Evolutionary conservation across 2,797 vertebrate species (phyloP).

Genomic region (Hippopotamyrus pictus): DNA sequence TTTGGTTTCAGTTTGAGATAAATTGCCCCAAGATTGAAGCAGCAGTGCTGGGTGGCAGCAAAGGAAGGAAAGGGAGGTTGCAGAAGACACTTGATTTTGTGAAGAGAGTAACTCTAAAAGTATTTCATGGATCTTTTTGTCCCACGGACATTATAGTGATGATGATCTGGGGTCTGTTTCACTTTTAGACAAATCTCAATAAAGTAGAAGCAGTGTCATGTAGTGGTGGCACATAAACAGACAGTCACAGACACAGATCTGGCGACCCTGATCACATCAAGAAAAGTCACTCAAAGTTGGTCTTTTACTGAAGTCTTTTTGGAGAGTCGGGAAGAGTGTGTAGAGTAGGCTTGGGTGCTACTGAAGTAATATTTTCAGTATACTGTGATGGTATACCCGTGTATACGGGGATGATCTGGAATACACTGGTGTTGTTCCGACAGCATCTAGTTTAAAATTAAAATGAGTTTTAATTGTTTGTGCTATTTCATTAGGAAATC

Average conservation of each 20-base stretch:
- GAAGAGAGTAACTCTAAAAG: background rate
- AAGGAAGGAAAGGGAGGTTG: background rate
- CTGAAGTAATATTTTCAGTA: background rate
- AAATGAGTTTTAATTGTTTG: background rate
- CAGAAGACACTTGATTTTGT: background rate
- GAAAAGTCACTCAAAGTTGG: background rate
- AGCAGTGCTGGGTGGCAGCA: background rate
- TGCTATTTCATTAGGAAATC: background rate
- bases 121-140: background rate
- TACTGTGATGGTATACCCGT: background rate
- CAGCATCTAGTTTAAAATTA: background rate
- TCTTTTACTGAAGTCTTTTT: background rate
- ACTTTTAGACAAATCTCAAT: background rate
- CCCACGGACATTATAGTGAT: background rate
- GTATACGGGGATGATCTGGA: background rate
- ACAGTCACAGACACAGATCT: background rate
- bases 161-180: background rate
- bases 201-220: background rate
- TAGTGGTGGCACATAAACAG: background rate
- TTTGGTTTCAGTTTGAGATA: background rate
- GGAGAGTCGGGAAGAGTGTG: background rate
- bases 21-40: background rate
- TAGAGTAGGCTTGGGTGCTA: background rate
- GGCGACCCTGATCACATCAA: background rate
- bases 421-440: background rate